Evolutionary conservation across 2,113 vertebrate genomes (phyloP).

Genomic region (Spheniscus mendiculus): DNA sequence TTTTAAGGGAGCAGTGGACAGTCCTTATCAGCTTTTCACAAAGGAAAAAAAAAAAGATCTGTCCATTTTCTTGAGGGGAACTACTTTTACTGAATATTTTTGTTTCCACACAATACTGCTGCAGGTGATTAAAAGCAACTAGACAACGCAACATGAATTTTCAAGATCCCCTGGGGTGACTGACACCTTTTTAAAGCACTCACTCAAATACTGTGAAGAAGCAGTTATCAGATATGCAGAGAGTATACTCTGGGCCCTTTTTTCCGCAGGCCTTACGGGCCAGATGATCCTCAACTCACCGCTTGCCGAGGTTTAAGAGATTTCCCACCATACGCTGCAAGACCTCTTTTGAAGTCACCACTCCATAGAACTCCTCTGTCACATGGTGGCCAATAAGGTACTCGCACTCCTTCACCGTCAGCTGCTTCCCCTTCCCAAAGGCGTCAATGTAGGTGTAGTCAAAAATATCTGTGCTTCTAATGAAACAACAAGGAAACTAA

Average conservation of each 20-base stretch:
- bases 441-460: slow-evolving; percentile 96
- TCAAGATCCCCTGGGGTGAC: background rate
- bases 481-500: background rate
- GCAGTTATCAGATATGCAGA: fast-evolving
- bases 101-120: background rate
- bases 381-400: slow-evolving; percentile 95
- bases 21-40: background rate
- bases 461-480: slow-evolving; percentile 89
- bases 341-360: slow-evolving; percentile 91
- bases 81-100: background rate
- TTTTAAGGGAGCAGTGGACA: background rate
- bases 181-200: background rate
- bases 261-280: background rate
- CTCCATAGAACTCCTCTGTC: slow-evolving; percentile 90
- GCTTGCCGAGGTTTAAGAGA: slow-evolving; percentile 93
- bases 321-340: slow-evolving; percentile 98
- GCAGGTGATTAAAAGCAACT: background rate
- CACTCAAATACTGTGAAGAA: background rate
- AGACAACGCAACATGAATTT: background rate
- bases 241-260: fast-evolving
- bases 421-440: slow-evolving; percentile 93
- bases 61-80: background rate
- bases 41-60: background rate
- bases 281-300: slow-evolving; percentile 75
- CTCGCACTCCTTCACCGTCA: slow-evolving; percentile 94